Percentiles rank a stretch among this genome's conserved stretches.
phyloP scores from a whole-genome alignment of 1,140 invertebrate species.

The Xylocopa sonorina region DNA sequence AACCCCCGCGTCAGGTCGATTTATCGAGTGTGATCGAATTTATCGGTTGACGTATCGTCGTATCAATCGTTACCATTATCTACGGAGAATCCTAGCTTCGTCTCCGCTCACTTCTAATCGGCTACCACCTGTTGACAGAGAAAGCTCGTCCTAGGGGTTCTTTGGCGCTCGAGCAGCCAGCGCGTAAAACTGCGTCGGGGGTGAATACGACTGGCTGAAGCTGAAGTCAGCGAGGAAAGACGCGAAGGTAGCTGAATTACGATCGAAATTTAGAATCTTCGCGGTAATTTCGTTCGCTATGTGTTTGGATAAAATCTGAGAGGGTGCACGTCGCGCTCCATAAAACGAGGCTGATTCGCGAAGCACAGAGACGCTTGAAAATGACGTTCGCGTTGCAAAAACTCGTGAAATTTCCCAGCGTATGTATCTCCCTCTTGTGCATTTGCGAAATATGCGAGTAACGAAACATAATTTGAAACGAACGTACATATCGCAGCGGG shows the following conservation, averaged over 20 bases:
- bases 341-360: too few relatives aligned
- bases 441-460: not conserved
- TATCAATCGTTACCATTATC: conserved; percentile 35
- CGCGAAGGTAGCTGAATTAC: too few relatives aligned
- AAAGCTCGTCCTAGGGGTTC: conserved; percentile 46
- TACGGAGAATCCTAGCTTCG: conserved; percentile 5
- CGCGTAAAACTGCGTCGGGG: conserved; percentile 23
- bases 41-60: not conserved
- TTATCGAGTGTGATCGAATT: not conserved
- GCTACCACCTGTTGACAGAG: conserved; percentile 62
- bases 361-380: too few relatives aligned
- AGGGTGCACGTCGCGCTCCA: too few relatives aligned
- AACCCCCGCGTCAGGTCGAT: not conserved
- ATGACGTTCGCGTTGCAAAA: too few relatives aligned
- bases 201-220: too few relatives aligned
- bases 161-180: conserved; percentile 24
- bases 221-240: too few relatives aligned
- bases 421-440: not conserved
- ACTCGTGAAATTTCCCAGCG: not conserved
- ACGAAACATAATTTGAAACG: not conserved
- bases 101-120: conserved; percentile 13
- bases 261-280: too few relatives aligned
- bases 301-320: too few relatives aligned
- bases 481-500: not conserved
- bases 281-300: too few relatives aligned